Percentiles rank a stretch among this genome's conserved stretches.
Conservation (phyloP, 2,113 vertebrate species). For the Uropsilus gracilis region DNA sequence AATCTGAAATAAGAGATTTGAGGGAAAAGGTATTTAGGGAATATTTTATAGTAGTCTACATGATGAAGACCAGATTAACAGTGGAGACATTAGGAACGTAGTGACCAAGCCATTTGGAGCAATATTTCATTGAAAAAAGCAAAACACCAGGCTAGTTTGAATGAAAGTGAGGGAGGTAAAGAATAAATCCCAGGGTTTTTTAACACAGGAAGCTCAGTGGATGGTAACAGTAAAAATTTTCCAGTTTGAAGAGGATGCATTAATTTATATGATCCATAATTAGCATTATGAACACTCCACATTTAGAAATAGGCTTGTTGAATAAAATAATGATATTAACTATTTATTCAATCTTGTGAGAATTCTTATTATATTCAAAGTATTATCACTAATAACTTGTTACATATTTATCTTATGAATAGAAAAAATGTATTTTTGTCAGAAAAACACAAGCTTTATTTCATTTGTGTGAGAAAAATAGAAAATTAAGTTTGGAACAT, state of each 20-base stretch:
- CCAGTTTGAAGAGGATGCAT: neutral
- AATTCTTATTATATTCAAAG: neutral
- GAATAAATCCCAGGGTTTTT: neutral
- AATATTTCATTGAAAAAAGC: neutral
- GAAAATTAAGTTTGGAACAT: neutral
- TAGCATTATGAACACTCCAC: neutral
- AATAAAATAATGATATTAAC: neutral
- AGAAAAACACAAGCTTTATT: neutral
- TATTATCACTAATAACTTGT: neutral
- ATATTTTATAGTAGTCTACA: neutral
- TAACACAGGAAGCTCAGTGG: neutral
- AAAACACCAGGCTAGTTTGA: neutral
- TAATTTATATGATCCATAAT: neutral
- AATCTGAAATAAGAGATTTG: neutral
- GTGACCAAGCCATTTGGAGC: neutral
- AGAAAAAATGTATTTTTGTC: neutral
- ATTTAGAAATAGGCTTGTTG: neutral
- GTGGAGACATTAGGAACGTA: neutral
- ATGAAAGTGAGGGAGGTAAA: neutral
- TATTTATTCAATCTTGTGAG: neutral
- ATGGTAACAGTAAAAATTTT: neutral
- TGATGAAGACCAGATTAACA: neutral
- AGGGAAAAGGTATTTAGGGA: neutral
- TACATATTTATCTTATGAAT: neutral
- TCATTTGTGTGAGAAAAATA: neutral